Evolutionary conservation across 2,888 invertebrate genomes (phyloP).

Genomic region (Branchellion lobata): DNA sequence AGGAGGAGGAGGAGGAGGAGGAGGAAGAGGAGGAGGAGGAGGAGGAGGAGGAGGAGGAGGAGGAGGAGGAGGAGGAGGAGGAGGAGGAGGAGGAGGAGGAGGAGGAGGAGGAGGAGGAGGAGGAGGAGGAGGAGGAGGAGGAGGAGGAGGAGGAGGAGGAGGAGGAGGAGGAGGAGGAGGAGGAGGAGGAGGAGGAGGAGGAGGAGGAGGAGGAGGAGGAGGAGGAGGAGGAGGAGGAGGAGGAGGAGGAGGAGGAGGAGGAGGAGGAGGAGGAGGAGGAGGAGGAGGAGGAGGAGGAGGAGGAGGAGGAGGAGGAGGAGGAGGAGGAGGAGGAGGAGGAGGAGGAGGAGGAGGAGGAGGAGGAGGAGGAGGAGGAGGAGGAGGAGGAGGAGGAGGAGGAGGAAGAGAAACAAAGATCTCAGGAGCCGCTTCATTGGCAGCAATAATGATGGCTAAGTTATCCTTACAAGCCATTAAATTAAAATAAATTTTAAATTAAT

Average conservation of each 20-base stretch:
- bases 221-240: not conserved
- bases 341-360: not conserved
- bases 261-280: not conserved
- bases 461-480: too few relatives aligned
- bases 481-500: too few relatives aligned
- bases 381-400: not conserved
- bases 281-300: not conserved
- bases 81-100: not conserved
- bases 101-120: not conserved
- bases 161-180: not conserved
- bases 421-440: too few relatives aligned
- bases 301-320: not conserved
- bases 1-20: not conserved
- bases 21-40: not conserved
- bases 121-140: not conserved
- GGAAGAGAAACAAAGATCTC: not conserved
- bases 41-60: not conserved
- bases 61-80: not conserved
- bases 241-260: not conserved
- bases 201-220: not conserved
- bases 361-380: not conserved
- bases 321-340: not conserved
- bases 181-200: not conserved
- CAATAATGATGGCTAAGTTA: too few relatives aligned
- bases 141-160: not conserved